A percentile compares a stretch with the other conserved stretches of the same genome.
Evolutionary conservation across 2,113 vertebrate genomes (phyloP).

Genomic region (Prolemur simus): DNA sequence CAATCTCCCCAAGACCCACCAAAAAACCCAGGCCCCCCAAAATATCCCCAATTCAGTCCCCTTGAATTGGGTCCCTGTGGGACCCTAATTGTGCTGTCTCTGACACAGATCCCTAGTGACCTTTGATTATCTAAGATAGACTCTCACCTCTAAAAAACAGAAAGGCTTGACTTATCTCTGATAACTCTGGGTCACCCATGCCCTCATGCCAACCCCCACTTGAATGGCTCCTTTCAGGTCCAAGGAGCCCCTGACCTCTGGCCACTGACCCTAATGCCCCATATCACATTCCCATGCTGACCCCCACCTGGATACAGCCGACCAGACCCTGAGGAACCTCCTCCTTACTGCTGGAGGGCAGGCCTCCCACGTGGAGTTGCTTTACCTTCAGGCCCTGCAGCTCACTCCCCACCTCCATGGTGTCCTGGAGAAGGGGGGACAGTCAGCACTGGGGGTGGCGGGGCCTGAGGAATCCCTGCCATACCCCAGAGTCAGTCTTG

Average conservation of each 20-base stretch:
- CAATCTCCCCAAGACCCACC: neutral
- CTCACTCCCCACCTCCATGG: constrained; percentile 93
- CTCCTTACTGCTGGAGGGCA: constrained; percentile 87
- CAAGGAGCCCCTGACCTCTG: neutral
- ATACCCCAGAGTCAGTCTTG: neutral
- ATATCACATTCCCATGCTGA: neutral
- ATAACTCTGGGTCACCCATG: neutral
- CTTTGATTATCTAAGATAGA: neutral
- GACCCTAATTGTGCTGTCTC: neutral
- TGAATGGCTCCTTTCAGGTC: neutral
- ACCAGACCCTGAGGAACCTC: constrained; percentile 93
- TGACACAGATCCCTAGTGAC: neutral
- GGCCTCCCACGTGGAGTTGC: constrained; percentile 94
- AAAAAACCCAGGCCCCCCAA: neutral
- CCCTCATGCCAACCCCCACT: neutral
- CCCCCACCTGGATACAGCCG: constrained; percentile 95
- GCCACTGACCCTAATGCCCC: neutral
- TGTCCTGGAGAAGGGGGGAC: constrained; percentile 86
- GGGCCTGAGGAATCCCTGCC: neutral
- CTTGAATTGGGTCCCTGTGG: too few relatives aligned
- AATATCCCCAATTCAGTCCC: neutral
- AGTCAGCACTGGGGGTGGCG: neutral
- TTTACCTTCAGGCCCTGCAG: constrained; percentile 97
- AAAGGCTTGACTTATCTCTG: neutral
- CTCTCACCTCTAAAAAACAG: neutral